phyloP scores from a whole-genome alignment of 1,140 invertebrate species.

The Maniola jurtina region DNA sequence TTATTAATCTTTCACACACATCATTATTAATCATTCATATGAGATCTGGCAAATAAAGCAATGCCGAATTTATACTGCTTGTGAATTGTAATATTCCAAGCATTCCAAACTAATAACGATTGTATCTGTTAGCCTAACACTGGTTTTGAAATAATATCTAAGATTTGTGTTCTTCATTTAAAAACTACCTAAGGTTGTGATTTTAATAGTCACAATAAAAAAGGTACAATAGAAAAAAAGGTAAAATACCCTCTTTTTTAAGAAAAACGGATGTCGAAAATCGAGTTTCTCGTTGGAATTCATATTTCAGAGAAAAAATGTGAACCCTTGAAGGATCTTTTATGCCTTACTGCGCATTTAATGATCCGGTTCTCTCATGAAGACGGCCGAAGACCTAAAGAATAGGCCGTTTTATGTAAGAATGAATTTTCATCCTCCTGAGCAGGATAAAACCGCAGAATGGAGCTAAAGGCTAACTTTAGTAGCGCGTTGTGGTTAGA shows the following conservation, averaged over 20 bases:
- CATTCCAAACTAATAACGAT: no score
- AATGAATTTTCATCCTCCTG: slow-evolving; percentile 32
- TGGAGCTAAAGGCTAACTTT: slow-evolving; percentile 38
- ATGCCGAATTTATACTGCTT: no score
- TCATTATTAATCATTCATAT: no score
- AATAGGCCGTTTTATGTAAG: slow-evolving; percentile 22
- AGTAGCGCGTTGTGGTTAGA: slow-evolving; percentile 37
- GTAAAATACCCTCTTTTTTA: neutral
- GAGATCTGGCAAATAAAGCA: no score
- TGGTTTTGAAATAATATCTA: no score
- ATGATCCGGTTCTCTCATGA: slow-evolving; percentile 26
- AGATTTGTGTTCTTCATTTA: no score
- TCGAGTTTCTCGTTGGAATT: slow-evolving; percentile 16
- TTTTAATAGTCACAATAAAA: no score
- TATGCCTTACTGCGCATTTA: slow-evolving; percentile 24
- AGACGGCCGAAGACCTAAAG: slow-evolving; percentile 20
- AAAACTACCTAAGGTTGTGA: no score
- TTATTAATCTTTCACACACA: no score
- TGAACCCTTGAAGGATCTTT: slow-evolving; percentile 18
- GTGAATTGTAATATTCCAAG: no score
- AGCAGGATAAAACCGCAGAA: slow-evolving; percentile 38
- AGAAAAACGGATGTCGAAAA: slow-evolving; percentile 9
- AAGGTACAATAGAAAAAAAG: neutral
- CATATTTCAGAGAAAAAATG: slow-evolving; percentile 24
- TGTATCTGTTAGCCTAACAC: no score